Percentiles rank a stretch among this genome's conserved stretches.
Conservation (phyloP, 2,888 invertebrate genomes). For the Hetaerina titia region DNA sequence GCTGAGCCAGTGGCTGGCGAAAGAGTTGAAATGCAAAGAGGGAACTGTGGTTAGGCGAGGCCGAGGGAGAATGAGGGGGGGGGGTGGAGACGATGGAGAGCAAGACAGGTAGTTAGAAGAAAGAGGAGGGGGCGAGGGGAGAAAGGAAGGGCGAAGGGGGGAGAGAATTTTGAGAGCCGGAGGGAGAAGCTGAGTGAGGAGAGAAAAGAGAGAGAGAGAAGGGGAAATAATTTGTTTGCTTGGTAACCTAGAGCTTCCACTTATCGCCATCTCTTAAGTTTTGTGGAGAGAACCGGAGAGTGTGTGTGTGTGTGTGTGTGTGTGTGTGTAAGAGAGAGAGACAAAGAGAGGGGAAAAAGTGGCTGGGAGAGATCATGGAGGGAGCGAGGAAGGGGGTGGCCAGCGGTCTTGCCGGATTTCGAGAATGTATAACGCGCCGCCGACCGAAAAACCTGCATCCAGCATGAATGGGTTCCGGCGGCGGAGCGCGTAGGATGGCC, state of each 20-base stretch:
- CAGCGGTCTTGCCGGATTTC: too few relatives aligned
- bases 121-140: neutral
- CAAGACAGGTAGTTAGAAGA: neutral
- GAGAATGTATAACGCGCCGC: neutral
- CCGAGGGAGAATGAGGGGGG: neutral
- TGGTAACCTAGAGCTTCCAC: slow-evolving; percentile 23
- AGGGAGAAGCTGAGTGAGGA: neutral
- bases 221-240: slow-evolving; percentile 44
- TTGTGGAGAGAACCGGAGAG: neutral
- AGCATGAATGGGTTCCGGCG: slow-evolving; percentile 28
- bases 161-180: neutral
- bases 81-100: neutral
- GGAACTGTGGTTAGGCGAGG: neutral
- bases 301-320: neutral
- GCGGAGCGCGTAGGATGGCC: neutral
- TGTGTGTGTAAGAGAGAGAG: neutral
- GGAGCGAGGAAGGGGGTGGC: too few relatives aligned
- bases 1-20: neutral
- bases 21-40: neutral
- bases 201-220: neutral
- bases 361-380: neutral
- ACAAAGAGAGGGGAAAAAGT: neutral
- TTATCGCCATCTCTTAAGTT: neutral
- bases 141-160: neutral
- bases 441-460: neutral